These are phyloP conservation scores for Mimas tiliae DNA, from an alignment of 2,888 invertebrate genomes.

Conservation along the genomic window DNA sequence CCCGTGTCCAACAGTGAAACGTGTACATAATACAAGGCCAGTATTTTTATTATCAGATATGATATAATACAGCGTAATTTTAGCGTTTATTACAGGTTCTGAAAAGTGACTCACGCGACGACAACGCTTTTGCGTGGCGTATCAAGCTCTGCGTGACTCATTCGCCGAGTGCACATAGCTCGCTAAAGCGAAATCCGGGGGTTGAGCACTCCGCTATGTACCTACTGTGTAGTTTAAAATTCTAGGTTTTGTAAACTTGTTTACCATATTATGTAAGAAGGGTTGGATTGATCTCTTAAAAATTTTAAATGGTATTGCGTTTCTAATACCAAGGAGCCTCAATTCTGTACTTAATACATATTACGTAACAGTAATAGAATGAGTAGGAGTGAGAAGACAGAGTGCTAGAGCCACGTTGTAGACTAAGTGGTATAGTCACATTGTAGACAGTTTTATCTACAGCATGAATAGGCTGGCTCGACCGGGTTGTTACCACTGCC, in stretches of 20 bases:
- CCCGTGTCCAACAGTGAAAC: no score
- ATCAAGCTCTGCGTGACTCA: conserved; percentile 40
- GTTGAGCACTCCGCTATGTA: conserved; percentile 4
- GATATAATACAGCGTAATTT: conserved; percentile 9
- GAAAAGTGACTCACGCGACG: conserved; percentile 34
- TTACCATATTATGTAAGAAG: background rate
- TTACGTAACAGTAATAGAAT: no score
- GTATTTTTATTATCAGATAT: background rate
- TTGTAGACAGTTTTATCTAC: no score
- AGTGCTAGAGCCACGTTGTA: no score
- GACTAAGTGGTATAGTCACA: no score
- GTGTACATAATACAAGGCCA: no score
- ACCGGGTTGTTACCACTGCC: no score
- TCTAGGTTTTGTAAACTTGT: background rate
- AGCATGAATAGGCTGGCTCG: no score
- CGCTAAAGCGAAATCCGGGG: conserved; percentile 14
- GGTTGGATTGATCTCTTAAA: background rate
- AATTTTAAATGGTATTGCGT: no score
- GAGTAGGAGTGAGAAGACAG: no score
- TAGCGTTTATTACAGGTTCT: conserved; percentile 33
- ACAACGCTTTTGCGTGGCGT: conserved; percentile 55
- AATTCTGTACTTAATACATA: no score
- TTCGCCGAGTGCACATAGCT: conserved; percentile 43
- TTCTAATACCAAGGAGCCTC: no score
- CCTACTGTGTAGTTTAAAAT: background rate